Evolutionary conservation across 2,888 invertebrate species (phyloP), one percentile per base, ranked within the genome.

Genomic region (Chelonus formosanus): DNA sequence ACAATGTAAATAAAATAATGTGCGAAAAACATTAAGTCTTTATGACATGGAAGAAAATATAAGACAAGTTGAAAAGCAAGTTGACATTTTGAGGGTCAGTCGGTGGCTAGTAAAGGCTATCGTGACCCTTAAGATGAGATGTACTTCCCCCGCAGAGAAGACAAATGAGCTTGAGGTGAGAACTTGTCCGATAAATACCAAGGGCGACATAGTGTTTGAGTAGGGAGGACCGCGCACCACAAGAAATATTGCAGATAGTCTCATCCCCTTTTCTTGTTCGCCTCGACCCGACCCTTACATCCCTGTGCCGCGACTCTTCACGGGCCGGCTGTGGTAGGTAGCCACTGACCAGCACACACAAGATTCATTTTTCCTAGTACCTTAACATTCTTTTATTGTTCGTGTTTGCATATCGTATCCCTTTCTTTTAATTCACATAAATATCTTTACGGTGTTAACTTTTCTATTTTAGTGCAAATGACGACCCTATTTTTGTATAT

Each of bases 101-200:
- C 20, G 60, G 65, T 35, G 53, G 65, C 67, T 65, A 44, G 40
- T 10, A 63, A 68, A 57, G 67, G 68, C 63, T 67, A 68, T 58
- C 61, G 60, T 48, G 55, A 70, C 69, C 69, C 67, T 56, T 47
- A 53, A 58, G 67, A 67, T 54, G 68, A 68, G 60, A 54, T 47
- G 55, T 34, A 52, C 68, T 53, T 61, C 67, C 69, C 75, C 77
- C 77, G 75, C 73, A 74, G 79, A 71, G 80, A 84, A 84, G 84
- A 84, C 83, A 84, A 84, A 84, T 83, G 84, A 84, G 81, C 78
- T 75, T 80, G 84, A 84, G 84, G 84, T 84, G 84, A 84, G 82
- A 84, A 84, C 83, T 84, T 84, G 79, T 79, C 81, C 84, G 82
- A 84, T 84, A 84, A 84, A 84, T 84, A 84, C 82, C 80, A 76